Conservation (phyloP, 2,797 vertebrate genomes). For the Cuniculus paca region DNA sequence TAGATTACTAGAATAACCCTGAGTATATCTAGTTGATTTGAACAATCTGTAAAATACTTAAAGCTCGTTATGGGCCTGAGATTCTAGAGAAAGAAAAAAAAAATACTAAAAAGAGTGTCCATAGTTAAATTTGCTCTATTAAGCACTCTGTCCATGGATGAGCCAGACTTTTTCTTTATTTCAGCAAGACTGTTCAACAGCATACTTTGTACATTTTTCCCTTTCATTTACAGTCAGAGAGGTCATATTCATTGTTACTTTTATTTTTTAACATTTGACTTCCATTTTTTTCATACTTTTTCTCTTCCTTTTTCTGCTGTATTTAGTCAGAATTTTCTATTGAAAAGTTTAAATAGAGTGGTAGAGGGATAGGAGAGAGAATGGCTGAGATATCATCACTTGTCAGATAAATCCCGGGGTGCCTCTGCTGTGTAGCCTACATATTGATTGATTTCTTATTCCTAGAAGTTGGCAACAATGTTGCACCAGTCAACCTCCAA, state of each 20-base stretch:
- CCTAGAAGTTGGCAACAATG: constrained; percentile 41
- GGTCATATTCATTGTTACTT: constrained; percentile 74
- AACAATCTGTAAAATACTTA: background rate
- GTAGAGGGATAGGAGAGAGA: background rate
- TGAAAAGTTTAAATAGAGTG: constrained; percentile 72
- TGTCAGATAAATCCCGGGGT: constrained; percentile 67
- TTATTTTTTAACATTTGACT: constrained; percentile 76
- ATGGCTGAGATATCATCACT: background rate
- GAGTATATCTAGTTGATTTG: background rate
- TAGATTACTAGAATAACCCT: background rate
- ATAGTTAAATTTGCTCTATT: background rate
- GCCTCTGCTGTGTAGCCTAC: background rate
- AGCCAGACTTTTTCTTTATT: background rate
- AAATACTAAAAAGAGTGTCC: background rate
- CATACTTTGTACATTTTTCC: constrained; percentile 47
- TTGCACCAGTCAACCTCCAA: constrained; percentile 13
- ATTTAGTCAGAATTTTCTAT: constrained; percentile 44
- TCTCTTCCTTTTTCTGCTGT: constrained; percentile 60
- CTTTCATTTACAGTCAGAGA: constrained; percentile 72
- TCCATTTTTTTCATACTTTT: constrained; percentile 57
- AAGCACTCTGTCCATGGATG: background rate
- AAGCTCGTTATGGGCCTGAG: background rate
- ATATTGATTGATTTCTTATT: constrained; percentile 52
- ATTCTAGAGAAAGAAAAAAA: background rate
- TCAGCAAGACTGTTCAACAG: background rate